Evolutionary conservation across 2,888 invertebrate genomes (phyloP).

Genomic region (Notodonta ziczac): DNA sequence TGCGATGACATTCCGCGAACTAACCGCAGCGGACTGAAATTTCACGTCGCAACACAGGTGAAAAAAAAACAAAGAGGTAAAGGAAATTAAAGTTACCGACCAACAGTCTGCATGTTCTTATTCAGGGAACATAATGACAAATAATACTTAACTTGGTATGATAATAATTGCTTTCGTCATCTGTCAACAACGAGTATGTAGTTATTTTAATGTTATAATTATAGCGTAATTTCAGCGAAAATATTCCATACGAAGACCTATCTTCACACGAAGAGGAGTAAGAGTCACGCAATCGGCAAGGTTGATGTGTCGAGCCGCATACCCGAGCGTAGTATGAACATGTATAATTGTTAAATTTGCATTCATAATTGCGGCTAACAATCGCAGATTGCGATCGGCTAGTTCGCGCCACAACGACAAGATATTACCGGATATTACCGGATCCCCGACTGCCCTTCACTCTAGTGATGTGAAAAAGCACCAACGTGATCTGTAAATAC

Average conservation of each 20-base stretch:
- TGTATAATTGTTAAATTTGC: conserved; percentile 78
- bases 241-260: conserved; percentile 46
- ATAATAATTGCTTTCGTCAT: neutral
- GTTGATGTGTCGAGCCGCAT: conserved; percentile 51
- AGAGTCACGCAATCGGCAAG: conserved; percentile 59
- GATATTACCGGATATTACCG: conserved; percentile 65
- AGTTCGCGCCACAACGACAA: conserved; percentile 72
- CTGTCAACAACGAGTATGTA: neutral
- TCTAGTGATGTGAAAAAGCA: conserved; percentile 37
- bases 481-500: too few species aligned
- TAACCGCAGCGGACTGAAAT: conserved; percentile 61
- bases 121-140: neutral
- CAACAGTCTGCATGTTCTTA: conserved; percentile 19
- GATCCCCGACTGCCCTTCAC: conserved; percentile 47
- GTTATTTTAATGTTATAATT: conserved; percentile 26
- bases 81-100: conserved; percentile 6
- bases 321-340: conserved; percentile 35
- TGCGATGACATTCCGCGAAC: conserved; percentile 61
- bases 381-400: conserved; percentile 73
- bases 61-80: neutral
- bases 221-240: conserved; percentile 43
- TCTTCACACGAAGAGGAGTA: conserved; percentile 48
- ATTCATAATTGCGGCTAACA: conserved; percentile 76
- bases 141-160: neutral
- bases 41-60: conserved; percentile 30